Evolutionary conservation across 2,113 vertebrate species (phyloP).

Genomic region (Albula goreensis): DNA sequence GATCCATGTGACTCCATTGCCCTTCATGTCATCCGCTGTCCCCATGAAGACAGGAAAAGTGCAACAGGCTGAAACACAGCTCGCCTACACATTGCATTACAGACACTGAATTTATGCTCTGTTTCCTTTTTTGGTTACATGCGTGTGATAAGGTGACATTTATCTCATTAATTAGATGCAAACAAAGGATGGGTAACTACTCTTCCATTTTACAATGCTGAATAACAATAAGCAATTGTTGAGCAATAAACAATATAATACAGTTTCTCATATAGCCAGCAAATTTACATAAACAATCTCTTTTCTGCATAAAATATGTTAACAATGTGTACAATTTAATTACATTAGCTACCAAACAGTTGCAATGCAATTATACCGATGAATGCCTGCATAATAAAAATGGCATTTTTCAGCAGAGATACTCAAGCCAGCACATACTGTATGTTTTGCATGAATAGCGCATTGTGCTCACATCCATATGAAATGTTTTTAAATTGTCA

Average conservation of each 20-base stretch:
- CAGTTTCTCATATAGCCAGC: too few species aligned
- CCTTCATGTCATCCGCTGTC: not conserved
- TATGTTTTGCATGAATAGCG: too few species aligned
- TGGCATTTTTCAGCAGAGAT: too few species aligned
- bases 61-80: not conserved
- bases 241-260: not conserved
- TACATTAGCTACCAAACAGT: too few species aligned
- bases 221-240: not conserved
- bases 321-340: too few species aligned
- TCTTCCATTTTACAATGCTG: slow-evolving; percentile 1
- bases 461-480: too few species aligned
- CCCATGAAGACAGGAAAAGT: not conserved
- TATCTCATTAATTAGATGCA: not conserved
- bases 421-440: too few species aligned
- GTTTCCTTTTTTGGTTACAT: slow-evolving; percentile 2
- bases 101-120: not conserved
- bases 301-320: not conserved
- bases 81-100: not conserved
- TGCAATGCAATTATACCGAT: too few species aligned
- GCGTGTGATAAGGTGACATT: not conserved
- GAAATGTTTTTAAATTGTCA: too few species aligned
- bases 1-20: not conserved
- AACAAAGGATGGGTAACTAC: not conserved
- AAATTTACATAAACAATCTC: slow-evolving; percentile 1
- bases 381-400: too few species aligned